A percentile compares a stretch with the other conserved stretches of the same genome.
Evolutionary conservation across 2,888 invertebrate genomes (phyloP).

Genomic region (Erebia ligea): DNA sequence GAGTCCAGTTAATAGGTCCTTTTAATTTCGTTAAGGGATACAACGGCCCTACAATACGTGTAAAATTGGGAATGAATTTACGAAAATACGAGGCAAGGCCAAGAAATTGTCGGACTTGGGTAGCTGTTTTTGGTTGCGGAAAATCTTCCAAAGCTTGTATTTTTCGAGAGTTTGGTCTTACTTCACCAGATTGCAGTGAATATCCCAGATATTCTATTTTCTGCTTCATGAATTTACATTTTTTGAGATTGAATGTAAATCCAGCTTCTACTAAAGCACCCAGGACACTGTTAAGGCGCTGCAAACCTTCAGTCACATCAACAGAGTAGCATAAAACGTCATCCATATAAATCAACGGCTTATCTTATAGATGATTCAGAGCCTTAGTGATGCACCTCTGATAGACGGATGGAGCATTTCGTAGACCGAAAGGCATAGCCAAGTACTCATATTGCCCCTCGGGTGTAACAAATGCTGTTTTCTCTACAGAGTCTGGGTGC

Average conservation of each 20-base stretch:
- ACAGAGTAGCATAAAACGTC: slow-evolving; percentile 39
- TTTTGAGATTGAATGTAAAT: slow-evolving; percentile 40
- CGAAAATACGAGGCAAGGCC: slow-evolving; percentile 43
- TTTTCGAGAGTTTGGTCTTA: slow-evolving; percentile 39
- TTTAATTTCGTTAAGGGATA: slow-evolving; percentile 46
- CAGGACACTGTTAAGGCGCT: slow-evolving; percentile 29
- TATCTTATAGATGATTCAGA: slow-evolving; percentile 22
- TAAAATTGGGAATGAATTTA: slow-evolving; percentile 41
- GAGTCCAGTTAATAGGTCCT: slow-evolving; percentile 42
- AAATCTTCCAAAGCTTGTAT: slow-evolving; percentile 36
- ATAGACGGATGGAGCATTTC: slow-evolving; percentile 51
- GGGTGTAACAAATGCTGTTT: too few species aligned
- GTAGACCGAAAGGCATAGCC: slow-evolving; percentile 39
- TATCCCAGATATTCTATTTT: slow-evolving; percentile 39
- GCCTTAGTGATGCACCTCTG: slow-evolving; percentile 49
- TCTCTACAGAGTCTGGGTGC: slow-evolving; percentile 36
- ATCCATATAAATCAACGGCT: slow-evolving; percentile 40
- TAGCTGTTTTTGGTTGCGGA: slow-evolving; percentile 38
- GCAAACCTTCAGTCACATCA: slow-evolving; percentile 29
- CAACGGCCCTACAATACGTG: slow-evolving; percentile 39
- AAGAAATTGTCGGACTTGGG: slow-evolving; percentile 42
- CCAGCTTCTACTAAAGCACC: slow-evolving; percentile 31
- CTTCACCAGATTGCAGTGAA: slow-evolving; percentile 28
- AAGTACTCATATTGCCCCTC: slow-evolving; percentile 38
- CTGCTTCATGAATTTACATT: slow-evolving; percentile 42